Base-by-base conservation (phyloP, 2,113 vertebrate genomes). In the Crocuta crocuta region DNA sequence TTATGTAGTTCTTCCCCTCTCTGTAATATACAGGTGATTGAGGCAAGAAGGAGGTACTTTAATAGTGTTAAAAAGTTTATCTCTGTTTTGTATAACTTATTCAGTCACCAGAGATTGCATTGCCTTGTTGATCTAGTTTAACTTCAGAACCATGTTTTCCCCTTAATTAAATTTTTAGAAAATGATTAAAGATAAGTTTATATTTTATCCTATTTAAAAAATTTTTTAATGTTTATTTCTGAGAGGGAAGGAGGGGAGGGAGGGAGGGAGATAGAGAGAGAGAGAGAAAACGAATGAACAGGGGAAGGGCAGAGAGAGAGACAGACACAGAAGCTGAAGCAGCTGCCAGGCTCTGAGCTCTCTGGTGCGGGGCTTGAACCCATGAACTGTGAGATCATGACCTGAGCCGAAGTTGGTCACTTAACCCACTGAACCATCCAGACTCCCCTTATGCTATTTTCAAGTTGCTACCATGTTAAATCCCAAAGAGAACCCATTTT, bases 141-240 rank as follows among this genome's bases (percentile, higher is more conserved):
- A 7, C 92, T 97, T 97, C 39, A 96, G 65, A 96, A 33, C 0
- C 2, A 28, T 63, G 2, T 92, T 97, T 48, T 97, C 11, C 26
- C 84, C 91, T 97, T 98, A 98, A 98, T 84, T 94, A 81, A 76
- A 94, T 98, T 78, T 95, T 98, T 50, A 81, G 65, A 91, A 96
- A 78, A 85, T 89, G 61, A 78, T 31, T 68, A 93, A 97, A 98
- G 83, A 48, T 83, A 65, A 94, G 66, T 93, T 96, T 95, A 80
- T 95, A 80, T 94, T 98, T 98, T 70, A 89, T 82, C 39, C 94
- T 97, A 87, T 97, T 7, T 66, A 8, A 55, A 55, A 55, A 55
- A 19, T 23, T 23, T 61, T 61, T 61, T 24, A 61, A 61, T 61
- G 8, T 61, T 55, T 55, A 55, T 55, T 61, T 61, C 23, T 23